Base-by-base conservation (phyloP, 2,888 invertebrate species). In the Cheilosia vulpina region DNA sequence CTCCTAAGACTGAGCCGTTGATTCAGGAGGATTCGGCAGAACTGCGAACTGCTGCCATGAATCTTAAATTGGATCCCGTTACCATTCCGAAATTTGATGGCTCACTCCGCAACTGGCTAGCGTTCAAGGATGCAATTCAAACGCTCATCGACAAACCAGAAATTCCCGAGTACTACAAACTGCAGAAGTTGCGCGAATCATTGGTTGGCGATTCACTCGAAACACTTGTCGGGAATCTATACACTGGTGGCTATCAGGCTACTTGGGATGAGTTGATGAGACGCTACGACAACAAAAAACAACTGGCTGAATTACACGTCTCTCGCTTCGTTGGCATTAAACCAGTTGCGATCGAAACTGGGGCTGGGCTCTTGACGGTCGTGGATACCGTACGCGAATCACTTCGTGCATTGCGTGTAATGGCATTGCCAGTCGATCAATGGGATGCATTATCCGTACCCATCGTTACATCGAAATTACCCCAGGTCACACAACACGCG, bases 201-300 rank as follows among this genome's bases (percentile, higher is more conserved):
- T 41, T 60, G 41, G 60, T 60, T 38, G 60, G 41, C 43, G 43
- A 62, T 21, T 62, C 62, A 15, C 43, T 24, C 0, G 45, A 45
- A 62, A 43, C 41, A 2, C 43, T 62, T 62, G 62, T 62, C 2
- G 43, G 62, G 27, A 43, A 62, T 43, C 17, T 21, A 60, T 60
- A 60, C 58, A 31, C 58, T 31, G 58, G 58, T 38, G 58, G 58
- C 34, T 58, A 58, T 38, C 34, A 58, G 58, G 58, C 58, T 34
- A 58, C 58, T 38, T 58, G 58, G 58, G 9, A 31, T 31, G 31
- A 31, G 7, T 31, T 31, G 31, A 31, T 58, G 2, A 31, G 38
- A 38, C 31, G 58, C 4, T 58, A 58, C 15, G 58, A 31, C 58
- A 31, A 58, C 58, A 58, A 58, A 31, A 58, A 58, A 38, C 38